Base-by-base conservation (phyloP, 1,140 invertebrate species). In the Macrobrachium nipponense region DNA sequence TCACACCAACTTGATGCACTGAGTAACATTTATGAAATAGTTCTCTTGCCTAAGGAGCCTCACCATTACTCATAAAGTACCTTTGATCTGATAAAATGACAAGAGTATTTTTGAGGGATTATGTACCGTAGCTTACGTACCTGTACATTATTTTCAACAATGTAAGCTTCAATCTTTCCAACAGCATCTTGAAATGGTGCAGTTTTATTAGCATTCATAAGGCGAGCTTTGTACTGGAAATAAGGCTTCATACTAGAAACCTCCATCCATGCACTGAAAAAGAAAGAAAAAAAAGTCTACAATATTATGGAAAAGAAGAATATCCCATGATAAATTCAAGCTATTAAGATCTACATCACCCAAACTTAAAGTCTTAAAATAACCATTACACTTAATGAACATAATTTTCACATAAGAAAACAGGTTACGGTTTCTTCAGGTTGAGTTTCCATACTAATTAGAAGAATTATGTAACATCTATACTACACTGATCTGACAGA, bases 261-360 rank as follows among this genome's bases (percentile, higher is more conserved):
- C 91, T 97, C 96, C 88, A 98, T 96, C 96, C 96, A 98, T 11
- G 95, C 96, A 93, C 97, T 97, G 91, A 75, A 92, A 92, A 90
- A 90, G 20, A 70, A 86, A n/a, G 58, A 61, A 66, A 88, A 91
- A 87, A 90, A 82, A 87, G 87, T 12, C 58, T 11, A 11, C 62
- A 88, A 58, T 27, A 88, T 83, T 70, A 85, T 75, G 64, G 23
- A 75, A 78, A 60, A 85, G 80, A 85, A 43, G 60, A 23, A 44
- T 60, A 18, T 59, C 43, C 61, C 66, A 43, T 43, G 11, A 64
- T 68, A 15, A 20, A 62, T 15, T 78, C 36, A 82, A 60, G 27
- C 20, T 4, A 12, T 76, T 10, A 51, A 12, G 7, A 51, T 51
- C 51, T 10, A 10, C 12, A 51, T 51, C 2, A 51, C 7, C 12